Evolutionary conservation across 2,888 invertebrate species (phyloP).

Genomic region (Trisateles emortualis): DNA sequence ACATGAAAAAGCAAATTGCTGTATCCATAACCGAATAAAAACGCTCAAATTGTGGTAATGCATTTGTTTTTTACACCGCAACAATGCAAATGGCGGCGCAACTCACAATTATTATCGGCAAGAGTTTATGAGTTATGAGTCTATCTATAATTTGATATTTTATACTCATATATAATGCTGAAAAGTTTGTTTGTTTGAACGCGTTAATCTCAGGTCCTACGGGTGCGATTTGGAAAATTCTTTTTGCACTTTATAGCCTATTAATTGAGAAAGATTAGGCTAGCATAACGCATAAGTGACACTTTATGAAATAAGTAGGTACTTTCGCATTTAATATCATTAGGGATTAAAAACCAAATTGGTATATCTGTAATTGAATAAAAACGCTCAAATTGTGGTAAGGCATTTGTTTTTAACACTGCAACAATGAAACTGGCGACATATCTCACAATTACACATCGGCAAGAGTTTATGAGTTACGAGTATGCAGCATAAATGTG

Average conservation of each 20-base stretch:
- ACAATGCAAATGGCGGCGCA: constrained; percentile 63
- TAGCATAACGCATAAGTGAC: too few relatives aligned
- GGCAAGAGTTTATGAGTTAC: constrained; percentile 55
- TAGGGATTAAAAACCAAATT: constrained; percentile 1
- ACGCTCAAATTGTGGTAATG: constrained; percentile 19
- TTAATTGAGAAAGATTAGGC: too few relatives aligned
- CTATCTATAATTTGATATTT: too few relatives aligned
- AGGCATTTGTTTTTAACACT: constrained; percentile 54
- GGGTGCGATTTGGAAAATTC: too few relatives aligned
- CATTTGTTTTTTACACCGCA: constrained; percentile 59
- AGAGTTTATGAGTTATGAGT: constrained; percentile 53
- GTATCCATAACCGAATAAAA: constrained; percentile 11
- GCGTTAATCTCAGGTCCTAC: too few relatives aligned
- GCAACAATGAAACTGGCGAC: constrained; percentile 69
- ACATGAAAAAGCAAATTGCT: constrained; percentile 1
- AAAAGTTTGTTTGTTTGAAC: too few relatives aligned
- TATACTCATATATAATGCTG: too few relatives aligned
- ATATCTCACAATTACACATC: constrained; percentile 58
- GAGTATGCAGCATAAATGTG: constrained; percentile 52
- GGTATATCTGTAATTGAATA: constrained; percentile 6
- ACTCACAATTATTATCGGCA: constrained; percentile 59
- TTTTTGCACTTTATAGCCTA: too few relatives aligned
- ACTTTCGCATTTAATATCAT: too few relatives aligned
- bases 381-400: constrained; percentile 15
- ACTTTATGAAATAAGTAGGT: too few relatives aligned